Percentiles rank a stretch among this genome's conserved stretches.
These are phyloP conservation scores for Porites evermanni DNA, from an alignment of 92 coral and sea anemone species.

Conservation along the genomic window DNA sequence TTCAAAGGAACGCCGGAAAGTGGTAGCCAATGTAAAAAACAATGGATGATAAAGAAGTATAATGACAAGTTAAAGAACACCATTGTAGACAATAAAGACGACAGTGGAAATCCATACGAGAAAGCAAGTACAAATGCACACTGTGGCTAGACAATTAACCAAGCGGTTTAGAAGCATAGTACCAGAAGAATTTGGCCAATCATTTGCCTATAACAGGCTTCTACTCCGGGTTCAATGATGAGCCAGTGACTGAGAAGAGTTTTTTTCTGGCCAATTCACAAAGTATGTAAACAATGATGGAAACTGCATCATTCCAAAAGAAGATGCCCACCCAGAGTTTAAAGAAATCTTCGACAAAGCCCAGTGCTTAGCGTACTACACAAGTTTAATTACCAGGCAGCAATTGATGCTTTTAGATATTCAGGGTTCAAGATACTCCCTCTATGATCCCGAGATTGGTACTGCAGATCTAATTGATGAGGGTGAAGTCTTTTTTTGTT, in stretches of 20 bases:
- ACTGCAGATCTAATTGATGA: conserved; percentile 47
- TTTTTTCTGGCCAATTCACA: conserved; percentile 68
- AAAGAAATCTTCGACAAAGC: conserved; percentile 74
- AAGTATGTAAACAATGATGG: conserved; percentile 76
- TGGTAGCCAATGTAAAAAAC: conserved; percentile 34
- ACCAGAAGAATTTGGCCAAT: conserved; percentile 69
- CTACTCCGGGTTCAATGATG: conserved; percentile 53
- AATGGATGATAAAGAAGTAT: conserved; percentile 74
- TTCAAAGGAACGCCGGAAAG: conserved; percentile 49
- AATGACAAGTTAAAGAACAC: conserved; percentile 57
- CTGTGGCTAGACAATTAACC: conserved; percentile 70
- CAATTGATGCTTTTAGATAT: conserved; percentile 73
- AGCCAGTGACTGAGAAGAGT: conserved; percentile 81
- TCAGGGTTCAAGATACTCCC: conserved; percentile 74
- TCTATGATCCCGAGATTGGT: conserved; percentile 80
- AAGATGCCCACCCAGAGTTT: conserved; percentile 44
- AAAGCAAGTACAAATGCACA: conserved; percentile 83
- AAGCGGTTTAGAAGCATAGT: conserved; percentile 49
- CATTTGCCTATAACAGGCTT: conserved; percentile 71
- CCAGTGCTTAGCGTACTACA: conserved; percentile 64
- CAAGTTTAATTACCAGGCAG: conserved; percentile 39
- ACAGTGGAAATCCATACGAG: conserved; percentile 61
- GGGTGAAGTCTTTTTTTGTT: conserved; percentile 71
- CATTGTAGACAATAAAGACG: conserved; percentile 54
- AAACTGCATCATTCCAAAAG: conserved; percentile 46